Percentiles rank a stretch among this genome's conserved stretches.
Evolutionary conservation across 2,797 vertebrate species (phyloP).

Genomic region (Labroides dimidiatus): DNA sequence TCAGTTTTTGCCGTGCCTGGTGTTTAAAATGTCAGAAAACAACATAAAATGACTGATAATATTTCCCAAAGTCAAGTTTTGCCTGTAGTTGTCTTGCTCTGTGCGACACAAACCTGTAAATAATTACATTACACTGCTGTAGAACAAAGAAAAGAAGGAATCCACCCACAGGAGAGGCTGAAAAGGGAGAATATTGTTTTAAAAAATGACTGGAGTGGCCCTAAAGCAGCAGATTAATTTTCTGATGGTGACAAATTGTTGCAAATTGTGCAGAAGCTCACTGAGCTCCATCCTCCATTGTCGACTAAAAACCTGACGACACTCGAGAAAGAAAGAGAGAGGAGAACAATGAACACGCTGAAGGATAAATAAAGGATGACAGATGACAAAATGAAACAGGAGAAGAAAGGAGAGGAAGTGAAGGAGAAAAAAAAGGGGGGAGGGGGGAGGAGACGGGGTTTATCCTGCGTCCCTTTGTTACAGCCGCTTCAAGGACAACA

Average conservation of each 20-base stretch:
- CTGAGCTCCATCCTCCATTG: not conserved
- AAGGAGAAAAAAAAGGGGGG: constrained; percentile 27
- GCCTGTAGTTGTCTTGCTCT: no score
- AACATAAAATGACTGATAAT: no score
- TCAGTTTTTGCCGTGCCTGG: no score
- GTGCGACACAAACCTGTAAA: no score
- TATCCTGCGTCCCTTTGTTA: constrained; percentile 73
- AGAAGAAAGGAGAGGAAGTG: constrained; percentile 31
- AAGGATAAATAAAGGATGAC: constrained; percentile 42
- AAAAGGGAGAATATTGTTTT: not conserved
- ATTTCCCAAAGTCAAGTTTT: no score
- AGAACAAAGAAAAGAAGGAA: no score
- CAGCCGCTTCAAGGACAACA: constrained; percentile 66
- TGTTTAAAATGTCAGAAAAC: no score
- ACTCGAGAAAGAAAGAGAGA: not conserved
- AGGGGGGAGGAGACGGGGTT: constrained; percentile 18
- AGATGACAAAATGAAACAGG: constrained; percentile 46
- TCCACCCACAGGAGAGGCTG: no score
- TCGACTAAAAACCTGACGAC: constrained; percentile 6
- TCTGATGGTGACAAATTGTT: not conserved
- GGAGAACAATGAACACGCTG: constrained; percentile 9
- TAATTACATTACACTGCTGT: no score
- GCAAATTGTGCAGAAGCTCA: not conserved
- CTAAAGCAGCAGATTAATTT: not conserved
- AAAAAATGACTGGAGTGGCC: not conserved